phyloP scores from a whole-genome alignment of 2,797 vertebrate genomes.

The Molossus molossus region DNA sequence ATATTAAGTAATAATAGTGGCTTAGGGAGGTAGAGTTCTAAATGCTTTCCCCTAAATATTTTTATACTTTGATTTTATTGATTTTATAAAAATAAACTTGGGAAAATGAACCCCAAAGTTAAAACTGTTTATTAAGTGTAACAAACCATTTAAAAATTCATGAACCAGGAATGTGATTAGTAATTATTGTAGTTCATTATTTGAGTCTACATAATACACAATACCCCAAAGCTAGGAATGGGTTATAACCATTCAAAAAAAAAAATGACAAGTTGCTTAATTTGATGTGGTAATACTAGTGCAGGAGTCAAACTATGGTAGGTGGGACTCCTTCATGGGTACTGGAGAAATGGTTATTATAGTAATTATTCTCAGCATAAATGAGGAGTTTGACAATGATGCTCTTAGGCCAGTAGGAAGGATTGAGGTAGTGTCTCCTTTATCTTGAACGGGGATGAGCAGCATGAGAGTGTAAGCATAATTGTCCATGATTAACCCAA shows the following conservation, averaged over 20 bases:
- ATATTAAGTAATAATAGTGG: neutral
- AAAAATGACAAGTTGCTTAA: conserved; percentile 10
- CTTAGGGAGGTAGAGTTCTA: neutral
- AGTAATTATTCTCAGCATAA: neutral
- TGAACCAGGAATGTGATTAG: conserved; percentile 2
- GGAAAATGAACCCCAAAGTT: conserved; percentile 28
- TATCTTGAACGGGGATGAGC: neutral
- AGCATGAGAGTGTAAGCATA: neutral
- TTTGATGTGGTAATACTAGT: neutral
- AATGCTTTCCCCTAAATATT: neutral
- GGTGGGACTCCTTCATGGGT: neutral
- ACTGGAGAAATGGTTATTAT: neutral
- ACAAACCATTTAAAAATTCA: conserved; percentile 4
- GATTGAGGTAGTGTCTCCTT: neutral
- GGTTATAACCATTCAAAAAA: conserved; percentile 9
- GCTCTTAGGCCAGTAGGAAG: neutral
- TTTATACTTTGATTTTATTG: conserved; percentile 57
- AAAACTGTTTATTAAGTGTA: conserved; percentile 47
- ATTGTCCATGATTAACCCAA: conserved; percentile 1
- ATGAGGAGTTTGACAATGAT: neutral
- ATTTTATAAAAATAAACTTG: conserved; percentile 50
- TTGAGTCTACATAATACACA: neutral
- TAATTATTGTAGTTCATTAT: conserved; percentile 34
- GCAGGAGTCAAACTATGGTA: neutral
- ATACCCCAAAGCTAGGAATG: neutral